Evolutionary conservation across 2,113 vertebrate species (phyloP).

Genomic region (Odontesthes bonariensis): DNA sequence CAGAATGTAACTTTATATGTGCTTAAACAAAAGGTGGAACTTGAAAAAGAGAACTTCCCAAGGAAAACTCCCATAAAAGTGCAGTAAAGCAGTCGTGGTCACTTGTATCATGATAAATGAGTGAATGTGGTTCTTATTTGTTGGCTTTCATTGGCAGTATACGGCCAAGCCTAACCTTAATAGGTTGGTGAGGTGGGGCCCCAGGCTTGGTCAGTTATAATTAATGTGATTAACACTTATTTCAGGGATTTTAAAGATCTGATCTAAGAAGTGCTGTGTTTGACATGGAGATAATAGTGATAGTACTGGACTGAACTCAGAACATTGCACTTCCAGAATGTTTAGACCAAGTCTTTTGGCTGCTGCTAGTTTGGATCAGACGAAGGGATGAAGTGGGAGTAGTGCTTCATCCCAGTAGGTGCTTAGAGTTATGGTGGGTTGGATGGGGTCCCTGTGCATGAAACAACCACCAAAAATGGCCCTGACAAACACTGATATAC

Average conservation of each 20-base stretch:
- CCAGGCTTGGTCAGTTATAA: background rate
- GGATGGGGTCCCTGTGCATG: no score
- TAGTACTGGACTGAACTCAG: no score
- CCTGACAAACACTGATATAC: no score
- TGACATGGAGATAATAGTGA: background rate
- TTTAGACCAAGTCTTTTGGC: no score
- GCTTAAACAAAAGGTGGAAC: conserved; percentile 28
- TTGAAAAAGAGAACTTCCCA: conserved; percentile 7
- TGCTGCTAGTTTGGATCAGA: no score
- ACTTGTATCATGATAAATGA: conserved; percentile 14
- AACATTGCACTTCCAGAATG: no score
- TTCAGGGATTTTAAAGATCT: conserved; percentile 2
- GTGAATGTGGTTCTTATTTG: conserved; percentile 6
- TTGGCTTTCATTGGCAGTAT: background rate
- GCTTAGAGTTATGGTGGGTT: no score
- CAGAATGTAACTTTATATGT: background rate
- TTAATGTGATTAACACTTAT: conserved; percentile 7
- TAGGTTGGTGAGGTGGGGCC: background rate
- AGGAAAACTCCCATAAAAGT: conserved; percentile 21
- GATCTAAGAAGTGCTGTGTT: background rate
- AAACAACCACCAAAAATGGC: no score
- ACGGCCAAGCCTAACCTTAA: conserved; percentile 4
- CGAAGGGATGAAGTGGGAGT: no score
- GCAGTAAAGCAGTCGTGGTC: conserved; percentile 26
- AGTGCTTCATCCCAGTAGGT: no score